Conservation (phyloP, 2,888 invertebrate species). For the Spatulosminthurus flaviceps region DNA sequence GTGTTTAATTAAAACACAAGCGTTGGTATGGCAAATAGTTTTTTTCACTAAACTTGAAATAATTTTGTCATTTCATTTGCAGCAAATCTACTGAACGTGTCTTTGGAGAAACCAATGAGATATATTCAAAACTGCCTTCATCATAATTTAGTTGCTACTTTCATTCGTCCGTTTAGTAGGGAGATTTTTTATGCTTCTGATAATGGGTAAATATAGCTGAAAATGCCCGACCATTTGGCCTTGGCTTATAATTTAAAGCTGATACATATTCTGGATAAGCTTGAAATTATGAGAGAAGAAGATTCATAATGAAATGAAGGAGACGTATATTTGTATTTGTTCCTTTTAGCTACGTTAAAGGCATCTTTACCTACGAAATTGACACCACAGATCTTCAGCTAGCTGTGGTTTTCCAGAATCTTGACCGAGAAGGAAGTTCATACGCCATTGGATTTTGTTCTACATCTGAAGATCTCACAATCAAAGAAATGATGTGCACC, state of each 20-base stretch:
- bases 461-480: background rate
- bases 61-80: background rate
- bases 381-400: background rate
- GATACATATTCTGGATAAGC: background rate
- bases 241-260: background rate
- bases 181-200: background rate
- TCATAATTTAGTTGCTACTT: background rate
- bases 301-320: too few relatives aligned
- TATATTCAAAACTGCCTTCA: background rate
- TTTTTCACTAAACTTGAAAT: background rate
- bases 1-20: too few relatives aligned
- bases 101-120: background rate
- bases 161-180: background rate
- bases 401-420: background rate
- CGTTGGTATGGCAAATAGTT: too few relatives aligned
- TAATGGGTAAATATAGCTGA: constrained; percentile 7
- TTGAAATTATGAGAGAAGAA: too few relatives aligned
- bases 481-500: background rate
- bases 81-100: background rate
- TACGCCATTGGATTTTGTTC: background rate
- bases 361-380: background rate
- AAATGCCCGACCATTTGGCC: too few relatives aligned
- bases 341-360: background rate
- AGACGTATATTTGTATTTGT: background rate
- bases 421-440: background rate